Evolutionary conservation across 2,888 invertebrate genomes (phyloP), one percentile per base, ranked within the genome.

Genomic region (Cotesia congregata): DNA sequence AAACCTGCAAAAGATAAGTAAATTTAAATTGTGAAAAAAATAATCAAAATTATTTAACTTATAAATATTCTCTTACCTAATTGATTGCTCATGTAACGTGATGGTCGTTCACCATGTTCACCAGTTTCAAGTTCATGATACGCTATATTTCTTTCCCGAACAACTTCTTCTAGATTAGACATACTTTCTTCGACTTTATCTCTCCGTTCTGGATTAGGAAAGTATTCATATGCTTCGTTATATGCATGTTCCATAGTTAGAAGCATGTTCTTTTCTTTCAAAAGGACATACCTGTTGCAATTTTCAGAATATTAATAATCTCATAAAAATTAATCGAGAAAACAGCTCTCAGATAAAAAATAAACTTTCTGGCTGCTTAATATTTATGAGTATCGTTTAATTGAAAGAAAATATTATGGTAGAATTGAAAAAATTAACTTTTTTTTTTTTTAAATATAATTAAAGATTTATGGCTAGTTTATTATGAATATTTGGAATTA

Each of bases 211-310:
- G 98, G 97, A 90, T 93, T 97, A 1, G 98, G 97, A 88, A 98
- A 96, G 5, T 94, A 81, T 86, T 93, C 91, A 80, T 90, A 90
- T 85, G 93, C 91, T 62, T 92, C 90, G 71, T 94, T 93, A 89
- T 93, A 93, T 88, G 94, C 95, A 79, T 96, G 93, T 90, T 98
- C 96, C 98, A 99, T 98, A 1, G 99, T 98, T 80, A 97, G 90
- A 17, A 99, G 91, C 98, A 99, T 98, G 89, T 99, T 99, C 74
- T 94, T 92, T 90, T 99, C 99, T 90, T 99, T 99, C 73, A 98
- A 90, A 76, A 99, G 90, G 15, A 96, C 92, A 90, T 92, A 95
- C 95, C 95, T 94, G 78, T 61, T 9, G 1, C 9, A 38, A 30
- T 5, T 50, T 67, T 50, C 59, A 41, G 3, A 59, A 5, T 62